Evolutionary conservation across 2,113 vertebrate species (phyloP).

Genomic region (Ascaphus truei): DNA sequence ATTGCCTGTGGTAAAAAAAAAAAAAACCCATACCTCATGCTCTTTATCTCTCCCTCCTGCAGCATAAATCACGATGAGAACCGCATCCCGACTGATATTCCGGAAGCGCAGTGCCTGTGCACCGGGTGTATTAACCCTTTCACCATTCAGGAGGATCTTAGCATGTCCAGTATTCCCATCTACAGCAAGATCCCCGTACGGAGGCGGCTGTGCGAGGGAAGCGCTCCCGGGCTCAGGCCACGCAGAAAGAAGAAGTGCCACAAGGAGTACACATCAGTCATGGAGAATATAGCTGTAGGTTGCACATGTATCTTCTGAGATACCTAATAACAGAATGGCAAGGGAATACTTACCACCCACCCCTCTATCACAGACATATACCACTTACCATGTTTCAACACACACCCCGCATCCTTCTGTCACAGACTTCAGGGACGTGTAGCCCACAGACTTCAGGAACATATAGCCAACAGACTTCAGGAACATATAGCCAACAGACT

Average conservation of each 20-base stretch:
- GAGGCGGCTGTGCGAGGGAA: slow-evolving; percentile 58
- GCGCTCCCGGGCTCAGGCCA: slow-evolving; percentile 30
- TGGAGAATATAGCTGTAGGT: slow-evolving; percentile 80
- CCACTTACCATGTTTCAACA: background rate
- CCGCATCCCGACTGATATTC: slow-evolving; percentile 70
- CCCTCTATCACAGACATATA: no score
- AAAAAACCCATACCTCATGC: no score
- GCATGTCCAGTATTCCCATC: slow-evolving; percentile 78
- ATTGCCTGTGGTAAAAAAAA: no score
- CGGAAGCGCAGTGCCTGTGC: slow-evolving; percentile 72
- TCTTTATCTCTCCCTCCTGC: slow-evolving; percentile 11
- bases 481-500: no score
- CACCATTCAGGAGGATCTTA: slow-evolving; percentile 80
- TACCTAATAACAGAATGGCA: background rate
- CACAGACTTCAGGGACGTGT: no score
- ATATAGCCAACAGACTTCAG: no score
- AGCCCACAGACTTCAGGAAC: no score
- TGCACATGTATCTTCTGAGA: slow-evolving; percentile 81
- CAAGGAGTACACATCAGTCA: slow-evolving; percentile 62
- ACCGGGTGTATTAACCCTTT: slow-evolving; percentile 79
- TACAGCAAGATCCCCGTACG: slow-evolving; percentile 76
- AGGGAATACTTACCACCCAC: background rate
- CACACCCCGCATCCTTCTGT: background rate
- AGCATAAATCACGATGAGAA: slow-evolving; percentile 76
- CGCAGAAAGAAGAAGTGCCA: slow-evolving; percentile 46